phyloP scores from a whole-genome alignment of 2,113 vertebrate genomes.

The Gnathonemus longibarbis region DNA sequence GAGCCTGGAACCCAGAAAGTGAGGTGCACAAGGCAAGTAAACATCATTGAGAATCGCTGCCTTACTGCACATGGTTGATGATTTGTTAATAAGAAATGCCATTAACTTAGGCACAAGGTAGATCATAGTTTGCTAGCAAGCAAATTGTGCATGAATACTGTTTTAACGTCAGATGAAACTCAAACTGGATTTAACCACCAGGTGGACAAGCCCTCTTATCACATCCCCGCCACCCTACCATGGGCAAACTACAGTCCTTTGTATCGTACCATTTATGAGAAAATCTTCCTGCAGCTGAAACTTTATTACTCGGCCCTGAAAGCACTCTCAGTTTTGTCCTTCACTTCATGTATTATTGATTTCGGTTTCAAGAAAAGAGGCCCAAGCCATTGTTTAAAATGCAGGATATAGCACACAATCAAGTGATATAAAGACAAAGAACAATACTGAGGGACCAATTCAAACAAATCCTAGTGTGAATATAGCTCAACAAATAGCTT shows the following conservation, averaged over 20 bases:
- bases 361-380: not conserved
- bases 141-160: not conserved
- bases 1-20: not conserved
- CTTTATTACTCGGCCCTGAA: not conserved
- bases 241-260: not conserved
- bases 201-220: not conserved
- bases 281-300: not conserved
- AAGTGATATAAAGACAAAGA: not conserved
- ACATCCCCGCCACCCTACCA: not conserved
- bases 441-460: not conserved
- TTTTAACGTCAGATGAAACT: not conserved
- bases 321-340: not conserved
- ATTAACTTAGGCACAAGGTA: not conserved
- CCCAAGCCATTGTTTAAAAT: not conserved
- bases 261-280: not conserved
- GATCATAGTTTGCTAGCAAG: not conserved
- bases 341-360: not conserved
- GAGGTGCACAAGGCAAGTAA: not conserved
- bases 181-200: not conserved
- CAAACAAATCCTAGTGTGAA: not conserved
- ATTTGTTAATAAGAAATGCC: not conserved
- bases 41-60: not conserved
- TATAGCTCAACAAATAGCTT: not conserved
- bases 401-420: not conserved
- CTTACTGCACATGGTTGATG: not conserved